Evolutionary conservation across 2,797 vertebrate genomes (phyloP), one percentile per base, ranked within the genome.

Genomic region (Hemitrygon akajei): DNA sequence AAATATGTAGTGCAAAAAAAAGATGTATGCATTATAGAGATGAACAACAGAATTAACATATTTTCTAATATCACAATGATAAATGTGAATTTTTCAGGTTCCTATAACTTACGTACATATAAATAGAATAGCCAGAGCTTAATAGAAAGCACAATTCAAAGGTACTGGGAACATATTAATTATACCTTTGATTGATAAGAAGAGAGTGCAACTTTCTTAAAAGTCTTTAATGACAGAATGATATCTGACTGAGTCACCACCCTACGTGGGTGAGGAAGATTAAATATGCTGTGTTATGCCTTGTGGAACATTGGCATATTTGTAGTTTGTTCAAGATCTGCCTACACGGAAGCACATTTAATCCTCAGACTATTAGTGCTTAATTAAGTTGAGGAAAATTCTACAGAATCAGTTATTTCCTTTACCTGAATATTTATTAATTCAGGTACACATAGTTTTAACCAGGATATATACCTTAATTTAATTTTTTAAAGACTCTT

Each of bases 381-480:
- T 93, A 75, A 93, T 93, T 93, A 7, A 93, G 47, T 93, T 18
- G 14, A 93, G 69, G 71, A 75, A 47, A 93, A 76, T 76, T 71
- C 73, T 20, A 89, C 73, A 25, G 2, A 91, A 37, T 2, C 40
- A 47, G 47, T 93, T 93, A 14, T 93, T 58, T 58, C 27, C 81
- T 89, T 27, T 93, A 27, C 91, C 58, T 27, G 63, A 14, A 22
- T 76, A 75, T 56, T 76, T 76, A 93, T 30, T 27, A 56, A 76
- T 76, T 3, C 27, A 16, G 22, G 1, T 73, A 73, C 22, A 73
- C 22, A 22, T 73, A 93, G 63, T 66, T 66, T 93, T 75, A 37
- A 73, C 12, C 30, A 25, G 25, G 73, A 30, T 75, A 56, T 56
- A 76, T 93, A 18, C 30, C 47, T 93, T 37, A 56, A 76, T 76